phyloP scores from a whole-genome alignment of 1,140 invertebrate species.

The Venustaconcha ellipsiformis region DNA sequence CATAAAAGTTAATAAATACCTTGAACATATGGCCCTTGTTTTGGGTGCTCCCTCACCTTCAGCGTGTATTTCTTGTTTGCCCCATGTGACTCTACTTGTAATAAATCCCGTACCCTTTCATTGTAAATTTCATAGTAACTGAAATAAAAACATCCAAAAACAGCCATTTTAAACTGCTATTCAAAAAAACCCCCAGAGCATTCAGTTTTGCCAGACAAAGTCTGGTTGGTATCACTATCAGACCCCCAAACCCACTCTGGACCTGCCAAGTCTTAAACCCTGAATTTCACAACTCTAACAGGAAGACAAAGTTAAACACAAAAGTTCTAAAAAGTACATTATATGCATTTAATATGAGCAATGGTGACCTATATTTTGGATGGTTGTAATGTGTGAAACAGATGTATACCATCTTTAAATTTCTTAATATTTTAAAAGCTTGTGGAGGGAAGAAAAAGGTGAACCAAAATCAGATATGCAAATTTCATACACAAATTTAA shows the following conservation, averaged over 20 bases:
- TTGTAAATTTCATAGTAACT: constrained; percentile 69
- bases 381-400: too few relatives aligned
- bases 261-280: background rate
- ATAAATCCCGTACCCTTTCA: constrained; percentile 65
- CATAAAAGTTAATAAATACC: constrained; percentile 42
- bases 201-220: background rate
- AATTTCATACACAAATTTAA: too few relatives aligned
- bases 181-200: background rate
- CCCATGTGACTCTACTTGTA: constrained; percentile 40
- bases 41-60: constrained; percentile 67
- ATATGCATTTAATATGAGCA: too few relatives aligned
- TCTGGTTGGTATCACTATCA: background rate
- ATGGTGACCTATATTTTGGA: too few relatives aligned
- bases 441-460: too few relatives aligned
- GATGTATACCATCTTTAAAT: too few relatives aligned
- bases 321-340: background rate
- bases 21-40: constrained; percentile 68
- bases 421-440: too few relatives aligned
- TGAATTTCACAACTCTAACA: background rate
- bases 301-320: background rate
- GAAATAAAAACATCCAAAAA: constrained; percentile 22
- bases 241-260: background rate
- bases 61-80: constrained; percentile 60
- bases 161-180: background rate
- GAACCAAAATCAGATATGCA: too few relatives aligned